These are phyloP conservation scores for Cydia strobilella DNA, from an alignment of 1,140 invertebrate species.

Conservation along the genomic window DNA sequence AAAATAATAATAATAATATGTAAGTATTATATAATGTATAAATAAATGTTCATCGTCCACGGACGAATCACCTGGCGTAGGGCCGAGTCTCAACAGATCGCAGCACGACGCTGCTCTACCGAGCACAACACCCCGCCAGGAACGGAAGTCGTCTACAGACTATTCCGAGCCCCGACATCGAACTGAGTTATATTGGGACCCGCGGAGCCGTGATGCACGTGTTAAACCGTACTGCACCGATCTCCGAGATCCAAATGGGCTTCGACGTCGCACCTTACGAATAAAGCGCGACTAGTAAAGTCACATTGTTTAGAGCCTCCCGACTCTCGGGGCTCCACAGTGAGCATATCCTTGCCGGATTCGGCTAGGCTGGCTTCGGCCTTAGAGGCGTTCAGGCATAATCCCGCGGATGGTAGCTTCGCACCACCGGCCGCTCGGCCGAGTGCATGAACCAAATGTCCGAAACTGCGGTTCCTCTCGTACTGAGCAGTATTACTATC, in stretches of 20 bases:
- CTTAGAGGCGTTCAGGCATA: conserved; percentile 93
- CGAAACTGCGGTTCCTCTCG: conserved; percentile 86
- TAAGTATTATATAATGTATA: no score
- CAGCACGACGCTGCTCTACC: conserved; percentile 82
- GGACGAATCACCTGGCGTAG: conserved; percentile 74
- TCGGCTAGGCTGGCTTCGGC: conserved; percentile 85
- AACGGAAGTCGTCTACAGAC: conserved; percentile 83
- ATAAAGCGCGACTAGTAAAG: conserved; percentile 84
- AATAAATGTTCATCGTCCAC: no score
- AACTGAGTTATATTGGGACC: conserved; percentile 76
- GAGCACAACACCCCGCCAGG: conserved; percentile 83
- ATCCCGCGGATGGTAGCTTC: conserved; percentile 91
- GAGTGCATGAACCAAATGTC: conserved; percentile 87
- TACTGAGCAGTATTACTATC: conserved; percentile 81
- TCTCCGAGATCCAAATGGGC: conserved; percentile 86
- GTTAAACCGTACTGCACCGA: conserved; percentile 57
- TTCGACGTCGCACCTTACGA: conserved; percentile 91
- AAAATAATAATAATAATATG: no score
- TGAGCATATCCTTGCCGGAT: conserved; percentile 79
- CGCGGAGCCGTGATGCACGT: conserved; percentile 73
- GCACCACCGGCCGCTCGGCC: conserved; percentile 84
- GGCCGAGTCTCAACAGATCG: conserved; percentile 81
- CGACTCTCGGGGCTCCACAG: conserved; percentile 77
- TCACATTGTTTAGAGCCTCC: conserved; percentile 81
- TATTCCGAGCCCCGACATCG: conserved; percentile 82